Evolutionary conservation across 2,113 vertebrate species (phyloP), one percentile per base, ranked within the genome.

Genomic region (Vicugna pacos): DNA sequence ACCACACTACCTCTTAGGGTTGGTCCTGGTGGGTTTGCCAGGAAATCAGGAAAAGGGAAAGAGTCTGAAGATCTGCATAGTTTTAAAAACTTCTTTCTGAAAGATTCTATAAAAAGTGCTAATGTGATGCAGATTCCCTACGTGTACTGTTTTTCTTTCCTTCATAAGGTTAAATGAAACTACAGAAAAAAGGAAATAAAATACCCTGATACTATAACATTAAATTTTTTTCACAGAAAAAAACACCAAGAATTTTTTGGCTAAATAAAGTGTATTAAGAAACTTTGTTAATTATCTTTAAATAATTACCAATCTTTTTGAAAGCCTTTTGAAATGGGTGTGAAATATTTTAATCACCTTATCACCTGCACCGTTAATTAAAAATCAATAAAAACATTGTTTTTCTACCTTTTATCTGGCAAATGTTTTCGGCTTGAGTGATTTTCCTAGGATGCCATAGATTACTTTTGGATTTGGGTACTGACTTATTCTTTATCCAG

Each of bases 401-500:
- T 79, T 91, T 88, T 77, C 38, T 65, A 62, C 19, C 19, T 56
- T 84, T 89, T 79, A 64, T 11, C 19, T 19, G 75, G 38, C 7
- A 77, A 48, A n/a, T 75, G 15, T 20, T 88, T 92, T 84, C 56
- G 32, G 46, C 32, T 38, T 84, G 19, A 19, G 14, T 79, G 6
- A 89, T 89, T 56, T 65, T 92, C 46, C 64, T 89, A 83, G 14
- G 35, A 77, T 88, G 35, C 14, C 4, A 83, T 89, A 52, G 56
- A 82, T 6, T 42, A n/a, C 10, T 50, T 6, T 58, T 67, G 5
- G 7, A 80, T 85, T 90, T 85, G 13, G 8, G 46, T 80, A 73
- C 46, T 79, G 35, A 35, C 8, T 79, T 64, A 42, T 92, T 92
- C 62, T 96, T 84, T 92, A 50, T 94, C 54, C 48, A n/a, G 32